A percentile compares a stretch with the other conserved stretches of the same genome.
Evolutionary conservation across 2,888 invertebrate species (phyloP).

Genomic region (Trichogramma dendrolimi): DNA sequence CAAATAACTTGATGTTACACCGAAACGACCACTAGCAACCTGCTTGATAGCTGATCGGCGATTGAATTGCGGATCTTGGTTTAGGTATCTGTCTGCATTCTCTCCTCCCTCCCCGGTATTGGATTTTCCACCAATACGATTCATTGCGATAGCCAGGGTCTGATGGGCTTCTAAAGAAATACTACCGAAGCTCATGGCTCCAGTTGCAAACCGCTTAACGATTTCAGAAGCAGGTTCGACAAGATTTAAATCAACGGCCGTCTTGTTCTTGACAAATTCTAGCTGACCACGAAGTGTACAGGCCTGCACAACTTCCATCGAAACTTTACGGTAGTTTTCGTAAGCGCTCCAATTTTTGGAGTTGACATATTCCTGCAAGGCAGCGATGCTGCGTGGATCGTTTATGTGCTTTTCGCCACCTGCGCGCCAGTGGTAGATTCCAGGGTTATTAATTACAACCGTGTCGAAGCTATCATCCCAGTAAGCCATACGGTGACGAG

Average conservation of each 20-base stretch:
- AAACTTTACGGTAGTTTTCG: conserved; percentile 78
- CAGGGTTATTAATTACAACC: conserved; percentile 78
- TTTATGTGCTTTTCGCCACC: conserved; percentile 98
- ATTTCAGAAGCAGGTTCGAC: conserved; percentile 93
- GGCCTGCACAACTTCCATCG: conserved; percentile 76
- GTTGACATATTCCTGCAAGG: conserved; percentile 81
- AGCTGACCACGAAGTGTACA: conserved; percentile 93
- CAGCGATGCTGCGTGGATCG: conserved; percentile 77
- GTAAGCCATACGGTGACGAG: conserved; percentile 76
- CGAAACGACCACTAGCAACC: conserved; percentile 97
- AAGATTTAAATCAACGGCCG: conserved; percentile 77
- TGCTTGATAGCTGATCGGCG: conserved; percentile 95
- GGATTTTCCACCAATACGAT: conserved; percentile 93
- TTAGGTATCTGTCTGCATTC: conserved; percentile 63
- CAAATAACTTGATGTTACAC: conserved; percentile 94
- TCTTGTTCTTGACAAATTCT: conserved; percentile 73
- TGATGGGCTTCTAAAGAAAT: conserved; percentile 96
- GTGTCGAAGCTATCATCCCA: conserved; percentile 65
- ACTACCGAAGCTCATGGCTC: conserved; percentile 96
- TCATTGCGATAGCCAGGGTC: conserved; percentile 95
- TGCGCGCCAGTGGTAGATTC: conserved; percentile 93
- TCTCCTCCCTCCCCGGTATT: conserved; percentile 98
- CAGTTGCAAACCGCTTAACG: conserved; percentile 85
- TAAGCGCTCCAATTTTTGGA: conserved; percentile 80
- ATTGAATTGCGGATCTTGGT: conserved; percentile 76